Evolutionary conservation across 2,113 vertebrate species (phyloP).

Genomic region (Hemiscyllium ocellatum): DNA sequence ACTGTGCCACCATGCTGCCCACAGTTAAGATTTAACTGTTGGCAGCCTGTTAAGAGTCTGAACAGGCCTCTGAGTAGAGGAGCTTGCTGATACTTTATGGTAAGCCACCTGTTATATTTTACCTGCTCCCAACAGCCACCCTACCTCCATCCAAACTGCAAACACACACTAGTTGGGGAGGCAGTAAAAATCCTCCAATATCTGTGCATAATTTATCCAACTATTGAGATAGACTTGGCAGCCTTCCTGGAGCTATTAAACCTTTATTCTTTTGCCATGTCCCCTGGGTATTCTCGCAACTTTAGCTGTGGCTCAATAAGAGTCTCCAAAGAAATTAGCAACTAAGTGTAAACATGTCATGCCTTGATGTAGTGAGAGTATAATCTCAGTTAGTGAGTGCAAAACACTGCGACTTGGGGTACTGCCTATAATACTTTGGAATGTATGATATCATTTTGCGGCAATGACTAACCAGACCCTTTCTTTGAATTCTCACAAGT

Average conservation of each 20-base stretch:
- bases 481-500: slow-evolving; percentile 16
- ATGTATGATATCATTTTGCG: slow-evolving; percentile 34
- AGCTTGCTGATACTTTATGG: too few species aligned
- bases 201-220: background rate
- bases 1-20: too few species aligned
- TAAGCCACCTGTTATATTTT: too few species aligned
- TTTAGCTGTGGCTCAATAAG: background rate
- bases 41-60: too few species aligned
- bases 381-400: background rate
- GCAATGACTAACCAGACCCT: slow-evolving; percentile 27
- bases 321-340: background rate
- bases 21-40: too few species aligned
- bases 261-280: background rate
- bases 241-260: background rate
- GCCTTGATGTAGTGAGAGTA: background rate
- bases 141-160: too few species aligned
- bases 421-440: slow-evolving; percentile 21
- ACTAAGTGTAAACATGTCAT: background rate
- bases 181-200: too few species aligned
- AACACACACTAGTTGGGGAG: too few species aligned
- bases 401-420: slow-evolving; percentile 3
- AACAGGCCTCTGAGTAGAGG: too few species aligned
- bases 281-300: background rate
- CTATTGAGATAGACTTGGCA: background rate
- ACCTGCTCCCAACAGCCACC: too few species aligned